Base-by-base conservation (phyloP, 2,797 vertebrate genomes). In the Atherinosoma microstoma region DNA sequence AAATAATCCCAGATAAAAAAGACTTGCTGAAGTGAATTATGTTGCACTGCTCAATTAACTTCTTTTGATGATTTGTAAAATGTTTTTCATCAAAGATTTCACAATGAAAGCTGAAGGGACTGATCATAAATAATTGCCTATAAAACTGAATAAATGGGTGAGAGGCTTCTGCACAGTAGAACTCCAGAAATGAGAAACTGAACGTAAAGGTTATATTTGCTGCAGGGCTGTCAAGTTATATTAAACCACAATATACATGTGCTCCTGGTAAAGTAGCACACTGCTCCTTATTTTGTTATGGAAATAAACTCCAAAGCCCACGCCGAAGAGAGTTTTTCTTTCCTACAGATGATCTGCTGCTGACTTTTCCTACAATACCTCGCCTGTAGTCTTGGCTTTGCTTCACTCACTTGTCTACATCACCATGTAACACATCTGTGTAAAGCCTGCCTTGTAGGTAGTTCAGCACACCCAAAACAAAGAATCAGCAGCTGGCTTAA, bases 1-100 rank as follows among this genome's bases (percentile, higher is more conserved):
- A 75, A 53, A 22, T 15, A 29, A 29, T 13, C 11, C 6, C 40
- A 62, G 20, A 27, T 56, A 11, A 53, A 9, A 51, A 61, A 45
- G 20, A 67, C 34, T 65, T 38, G 38, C 16, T 64, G 40, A 70
- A 57, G n/a, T 49, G 22, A 53, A 73, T 49, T n/a, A 15, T 4
- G 24, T 7, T 47, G 29, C 24, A 1, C 45, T 3, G 18, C 11
- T 32, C 27, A 42, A 67, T 59, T 18, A 38, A 49, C 70, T 58
- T 36, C 34, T 49, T 24, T 61, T 61, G 22, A 47, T 72, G 40
- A 66, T 68, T 34, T 60, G 60, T 29, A 30, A 36, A 30, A 56
- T 9, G 11, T 54, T 54, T 64, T 70, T 45, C 45, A 22, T n/a
- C n/a, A 58, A n/a, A 56, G 6, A 58, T 51, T 67, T 40, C 13